phyloP scores from a whole-genome alignment of 2,888 invertebrate species.

The Xanthorhoe designata region DNA sequence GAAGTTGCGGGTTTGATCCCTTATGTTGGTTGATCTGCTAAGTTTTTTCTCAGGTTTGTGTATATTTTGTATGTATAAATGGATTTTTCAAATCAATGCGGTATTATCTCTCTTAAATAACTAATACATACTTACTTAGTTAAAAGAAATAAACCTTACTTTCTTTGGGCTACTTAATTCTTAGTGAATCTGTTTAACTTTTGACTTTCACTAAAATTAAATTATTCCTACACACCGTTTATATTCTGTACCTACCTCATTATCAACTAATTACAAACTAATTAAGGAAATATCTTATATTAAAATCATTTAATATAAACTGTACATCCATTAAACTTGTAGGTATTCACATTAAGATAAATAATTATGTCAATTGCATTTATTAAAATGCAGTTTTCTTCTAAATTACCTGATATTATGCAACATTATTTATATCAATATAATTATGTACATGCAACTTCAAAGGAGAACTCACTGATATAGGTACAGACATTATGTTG shows the following conservation, averaged over 20 bases:
- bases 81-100: background rate
- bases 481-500: too few species aligned
- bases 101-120: background rate
- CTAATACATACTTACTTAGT: background rate
- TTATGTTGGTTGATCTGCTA: too few species aligned
- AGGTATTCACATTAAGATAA: conserved; percentile 25
- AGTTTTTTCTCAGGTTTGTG: too few species aligned
- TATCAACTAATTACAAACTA: conserved; percentile 13
- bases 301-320: conserved; percentile 1
- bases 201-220: background rate
- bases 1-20: too few species aligned
- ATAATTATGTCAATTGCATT: conserved; percentile 23
- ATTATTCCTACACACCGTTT: background rate
- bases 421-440: background rate
- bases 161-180: background rate
- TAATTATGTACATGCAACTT: background rate
- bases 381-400: conserved; percentile 30
- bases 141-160: conserved; percentile 22
- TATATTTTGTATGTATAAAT: too few species aligned
- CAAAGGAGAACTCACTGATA: too few species aligned
- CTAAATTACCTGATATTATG: conserved; percentile 16
- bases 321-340: conserved; percentile 11
- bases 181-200: background rate
- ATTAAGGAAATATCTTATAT: conserved; percentile 20
- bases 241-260: conserved; percentile 3